Evolutionary conservation across 2,113 vertebrate species (phyloP).

Genomic region (Otolemur garnettii): DNA sequence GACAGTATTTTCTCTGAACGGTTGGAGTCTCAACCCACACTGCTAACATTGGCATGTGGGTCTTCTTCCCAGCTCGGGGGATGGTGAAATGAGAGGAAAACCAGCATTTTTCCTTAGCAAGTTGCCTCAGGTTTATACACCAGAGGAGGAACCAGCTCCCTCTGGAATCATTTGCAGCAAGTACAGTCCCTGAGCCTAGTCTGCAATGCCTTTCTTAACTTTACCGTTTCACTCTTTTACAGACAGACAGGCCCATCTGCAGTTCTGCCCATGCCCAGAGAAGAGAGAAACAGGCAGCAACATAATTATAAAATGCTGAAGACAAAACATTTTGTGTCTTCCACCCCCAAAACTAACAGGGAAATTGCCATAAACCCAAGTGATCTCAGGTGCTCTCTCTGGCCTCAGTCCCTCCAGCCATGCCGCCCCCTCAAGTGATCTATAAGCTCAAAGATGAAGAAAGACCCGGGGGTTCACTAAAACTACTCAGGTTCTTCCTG

Average conservation of each 20-base stretch:
- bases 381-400: neutral
- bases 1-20: slow-evolving; percentile 74
- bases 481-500: neutral
- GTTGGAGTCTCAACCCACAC: slow-evolving; percentile 58
- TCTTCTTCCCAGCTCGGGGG: neutral
- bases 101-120: neutral
- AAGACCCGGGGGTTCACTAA: neutral
- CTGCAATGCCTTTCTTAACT: slow-evolving; percentile 5
- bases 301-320: neutral
- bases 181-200: neutral
- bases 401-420: neutral
- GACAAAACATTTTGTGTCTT: neutral
- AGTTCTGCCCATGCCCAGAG: neutral
- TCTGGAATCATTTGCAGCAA: slow-evolving; percentile 33
- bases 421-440: neutral
- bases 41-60: neutral
- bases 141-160: slow-evolving; percentile 29
- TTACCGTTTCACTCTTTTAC: slow-evolving; percentile 6
- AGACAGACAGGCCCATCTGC: slow-evolving; percentile 45
- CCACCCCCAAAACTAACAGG: neutral
- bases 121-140: slow-evolving; percentile 33
- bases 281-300: slow-evolving; percentile 15
- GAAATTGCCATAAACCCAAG: neutral
- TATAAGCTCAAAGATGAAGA: neutral
- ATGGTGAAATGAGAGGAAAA: neutral